phyloP scores from a whole-genome alignment of 2,797 vertebrate genomes.

The Melopsittacus undulatus region DNA sequence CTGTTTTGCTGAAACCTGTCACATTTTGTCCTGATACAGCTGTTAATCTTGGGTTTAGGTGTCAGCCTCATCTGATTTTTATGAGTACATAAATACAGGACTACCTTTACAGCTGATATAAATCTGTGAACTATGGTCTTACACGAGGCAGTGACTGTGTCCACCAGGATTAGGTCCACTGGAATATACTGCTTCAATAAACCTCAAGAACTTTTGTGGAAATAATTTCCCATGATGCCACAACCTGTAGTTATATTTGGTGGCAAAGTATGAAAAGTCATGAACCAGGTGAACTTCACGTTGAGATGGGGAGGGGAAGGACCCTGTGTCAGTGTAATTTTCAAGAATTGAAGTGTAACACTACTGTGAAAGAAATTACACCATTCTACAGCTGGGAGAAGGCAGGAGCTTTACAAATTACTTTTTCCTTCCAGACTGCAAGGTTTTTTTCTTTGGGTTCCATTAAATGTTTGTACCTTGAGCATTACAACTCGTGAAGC shows the following conservation, averaged over 20 bases:
- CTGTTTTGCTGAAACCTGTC: not conserved
- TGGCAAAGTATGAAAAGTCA: conserved; percentile 15
- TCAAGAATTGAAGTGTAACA: not conserved
- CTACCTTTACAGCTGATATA: not conserved
- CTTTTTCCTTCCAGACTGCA: not conserved
- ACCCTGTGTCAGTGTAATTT: not conserved
- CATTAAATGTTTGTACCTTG: not conserved
- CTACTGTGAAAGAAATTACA: not conserved
- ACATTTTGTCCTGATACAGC: not conserved
- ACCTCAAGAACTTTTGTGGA: not conserved
- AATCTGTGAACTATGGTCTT: not conserved
- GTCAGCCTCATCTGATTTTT: not conserved
- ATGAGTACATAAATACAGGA: not conserved
- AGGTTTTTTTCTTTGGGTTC: not conserved
- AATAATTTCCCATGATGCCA: not conserved
- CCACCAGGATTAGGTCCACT: not conserved
- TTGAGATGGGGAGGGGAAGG: not conserved
- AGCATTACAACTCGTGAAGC: not conserved
- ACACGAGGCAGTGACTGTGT: not conserved
- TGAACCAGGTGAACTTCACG: not conserved
- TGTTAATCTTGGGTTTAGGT: not conserved
- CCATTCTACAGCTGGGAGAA: not conserved
- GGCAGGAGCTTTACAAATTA: not conserved
- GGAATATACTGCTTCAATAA: not conserved
- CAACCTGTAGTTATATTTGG: not conserved